phyloP scores from a whole-genome alignment of 2,888 invertebrate genomes.

The Lamellibrachia satsuma region DNA sequence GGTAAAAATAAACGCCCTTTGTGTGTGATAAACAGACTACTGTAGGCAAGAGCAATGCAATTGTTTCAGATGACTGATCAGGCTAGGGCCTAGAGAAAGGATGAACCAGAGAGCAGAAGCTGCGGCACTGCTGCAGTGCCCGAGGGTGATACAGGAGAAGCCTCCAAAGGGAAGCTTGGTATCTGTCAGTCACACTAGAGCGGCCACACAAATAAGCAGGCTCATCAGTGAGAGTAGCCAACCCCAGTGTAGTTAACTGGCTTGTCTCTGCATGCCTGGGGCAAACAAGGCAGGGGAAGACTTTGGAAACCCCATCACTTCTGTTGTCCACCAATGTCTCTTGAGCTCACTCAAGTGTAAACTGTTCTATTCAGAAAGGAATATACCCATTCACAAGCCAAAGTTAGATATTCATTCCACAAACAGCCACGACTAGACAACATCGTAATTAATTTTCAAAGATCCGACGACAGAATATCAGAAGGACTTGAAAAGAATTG shows the following conservation, averaged over 20 bases:
- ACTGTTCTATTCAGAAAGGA: not conserved
- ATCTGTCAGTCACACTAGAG: not conserved
- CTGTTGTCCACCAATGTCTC: not conserved
- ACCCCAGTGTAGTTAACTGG: not conserved
- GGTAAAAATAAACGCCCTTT: slow-evolving; percentile 10
- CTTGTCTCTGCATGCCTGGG: not conserved
- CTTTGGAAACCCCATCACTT: not conserved
- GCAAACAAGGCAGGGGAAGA: not conserved
- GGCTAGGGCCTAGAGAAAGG: not conserved
- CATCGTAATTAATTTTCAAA: not conserved
- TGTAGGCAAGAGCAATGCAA: not conserved
- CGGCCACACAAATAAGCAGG: not conserved
- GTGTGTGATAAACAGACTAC: not conserved
- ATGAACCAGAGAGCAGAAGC: not conserved
- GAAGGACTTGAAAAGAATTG: not conserved
- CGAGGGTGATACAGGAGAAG: not conserved
- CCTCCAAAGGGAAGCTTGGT: not conserved
- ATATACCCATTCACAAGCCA: not conserved
- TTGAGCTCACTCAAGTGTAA: not conserved
- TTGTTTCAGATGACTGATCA: not conserved
- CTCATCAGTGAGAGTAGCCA: not conserved
- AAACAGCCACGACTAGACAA: not conserved
- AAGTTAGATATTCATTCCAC: not conserved
- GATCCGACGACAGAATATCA: not conserved
- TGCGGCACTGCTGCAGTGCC: not conserved